A percentile compares a stretch with the other conserved stretches of the same genome.
Conservation (phyloP, 2,113 vertebrate genomes). For the Microtus richardsoni region DNA sequence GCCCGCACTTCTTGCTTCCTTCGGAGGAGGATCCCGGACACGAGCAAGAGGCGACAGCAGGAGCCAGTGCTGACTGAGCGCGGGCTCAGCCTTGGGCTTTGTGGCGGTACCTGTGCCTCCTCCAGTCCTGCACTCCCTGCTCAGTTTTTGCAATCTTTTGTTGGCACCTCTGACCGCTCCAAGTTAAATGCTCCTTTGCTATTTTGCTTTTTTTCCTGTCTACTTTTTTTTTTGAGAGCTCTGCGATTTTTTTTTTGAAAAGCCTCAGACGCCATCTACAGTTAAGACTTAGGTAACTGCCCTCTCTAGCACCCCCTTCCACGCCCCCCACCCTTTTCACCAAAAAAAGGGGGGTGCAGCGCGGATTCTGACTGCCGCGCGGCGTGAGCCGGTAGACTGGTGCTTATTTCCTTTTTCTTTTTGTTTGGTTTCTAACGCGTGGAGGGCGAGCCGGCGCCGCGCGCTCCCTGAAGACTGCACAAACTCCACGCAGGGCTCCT, state of each 20-base stretch:
- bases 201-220: constrained; percentile 62
- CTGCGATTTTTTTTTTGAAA: constrained; percentile 64
- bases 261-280: constrained; percentile 83
- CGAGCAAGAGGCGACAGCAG: not conserved
- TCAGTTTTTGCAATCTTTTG: constrained; percentile 66
- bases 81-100: constrained; percentile 51
- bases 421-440: constrained; percentile 52
- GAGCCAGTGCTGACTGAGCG: constrained; percentile 45
- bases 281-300: constrained; percentile 77
- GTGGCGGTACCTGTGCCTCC: constrained; percentile 55
- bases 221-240: constrained; percentile 71
- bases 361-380: constrained; percentile 70
- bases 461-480: constrained; percentile 22
- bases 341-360: constrained; percentile 80
- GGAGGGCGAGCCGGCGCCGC: constrained; percentile 37
- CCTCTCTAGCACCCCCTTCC: constrained; percentile 67
- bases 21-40: not conserved
- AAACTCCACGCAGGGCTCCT: constrained; percentile 31
- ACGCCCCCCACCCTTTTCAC: constrained; percentile 82
- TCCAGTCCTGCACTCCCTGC: not conserved
- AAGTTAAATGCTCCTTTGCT: constrained; percentile 70
- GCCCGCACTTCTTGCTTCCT: not conserved
- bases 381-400: constrained; percentile 73
- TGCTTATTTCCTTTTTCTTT: constrained; percentile 70
- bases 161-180: constrained; percentile 63